Evolutionary conservation across 2,113 vertebrate genomes (phyloP).

Genomic region (Sebastes schlegelii): DNA sequence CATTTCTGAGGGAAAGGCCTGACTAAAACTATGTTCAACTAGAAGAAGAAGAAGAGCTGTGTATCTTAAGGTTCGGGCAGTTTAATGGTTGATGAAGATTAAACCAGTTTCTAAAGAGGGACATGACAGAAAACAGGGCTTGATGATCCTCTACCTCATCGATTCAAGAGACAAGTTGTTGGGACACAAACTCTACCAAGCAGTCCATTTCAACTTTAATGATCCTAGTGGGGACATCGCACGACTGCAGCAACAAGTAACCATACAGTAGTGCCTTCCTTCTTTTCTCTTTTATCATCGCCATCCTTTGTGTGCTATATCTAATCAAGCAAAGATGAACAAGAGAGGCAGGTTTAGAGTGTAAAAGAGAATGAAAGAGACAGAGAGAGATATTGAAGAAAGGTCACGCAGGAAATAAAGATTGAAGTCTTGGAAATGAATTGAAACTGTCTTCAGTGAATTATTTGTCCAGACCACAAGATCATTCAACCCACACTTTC

Average conservation of each 20-base stretch:
- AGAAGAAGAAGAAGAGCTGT: too few species aligned
- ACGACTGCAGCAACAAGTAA: neutral
- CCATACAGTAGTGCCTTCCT: neutral
- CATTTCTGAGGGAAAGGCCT: too few species aligned
- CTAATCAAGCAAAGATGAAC: neutral
- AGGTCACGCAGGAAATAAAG: slow-evolving; percentile 25
- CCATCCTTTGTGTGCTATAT: neutral
- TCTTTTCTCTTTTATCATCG: neutral
- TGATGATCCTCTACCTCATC: neutral
- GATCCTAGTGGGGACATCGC: too few species aligned
- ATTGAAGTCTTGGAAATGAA: neutral
- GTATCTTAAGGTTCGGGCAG: too few species aligned
- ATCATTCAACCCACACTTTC: neutral
- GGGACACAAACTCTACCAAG: too few species aligned
- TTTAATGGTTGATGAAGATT: too few species aligned
- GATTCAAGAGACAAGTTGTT: neutral
- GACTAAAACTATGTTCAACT: too few species aligned
- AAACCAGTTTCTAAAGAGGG: neutral
- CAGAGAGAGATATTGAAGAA: slow-evolving; percentile 4
- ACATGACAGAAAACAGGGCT: neutral
- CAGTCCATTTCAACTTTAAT: too few species aligned
- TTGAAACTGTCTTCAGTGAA: neutral
- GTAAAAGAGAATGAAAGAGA: neutral
- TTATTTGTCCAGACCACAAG: neutral
- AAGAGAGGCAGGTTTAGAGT: neutral